Evolutionary conservation across 1,140 invertebrate species (phyloP), one percentile per base, ranked within the genome.

Genomic region (Papilio helenus): DNA sequence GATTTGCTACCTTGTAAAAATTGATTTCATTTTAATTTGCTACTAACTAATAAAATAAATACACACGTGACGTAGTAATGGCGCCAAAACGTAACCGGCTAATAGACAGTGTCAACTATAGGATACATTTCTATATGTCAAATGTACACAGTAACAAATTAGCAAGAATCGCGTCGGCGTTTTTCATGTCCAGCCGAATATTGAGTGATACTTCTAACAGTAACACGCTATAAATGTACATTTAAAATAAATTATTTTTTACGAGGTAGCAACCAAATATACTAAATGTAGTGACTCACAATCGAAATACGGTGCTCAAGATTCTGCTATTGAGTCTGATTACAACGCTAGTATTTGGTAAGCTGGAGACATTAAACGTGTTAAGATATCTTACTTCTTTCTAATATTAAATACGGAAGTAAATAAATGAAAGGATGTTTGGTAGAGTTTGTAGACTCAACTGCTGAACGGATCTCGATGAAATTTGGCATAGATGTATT

Each of bases 21-120:
- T 12, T 18, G 61, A 68, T 68, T 68, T 34, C 61, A 12, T 68
- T 68, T 68, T 34, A 34, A 68, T 68, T 68, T 16, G 23, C 61
- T 68, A 14, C 26, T 68, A 68, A 16, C 23, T 68, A 68, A 68
- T 68, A 8, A 16, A 34, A 34, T 68, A 68, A 71, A 76, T 39
- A 26, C 29, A 29, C 26, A 72, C 3, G 5, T 79, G 71, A 79
- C 58, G 61, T 51, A 34, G 29, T 46, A 79, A 55, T 71, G 76
- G 79, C 80, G 79, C 79, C 78, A 79, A 80, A 71, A 72, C 80
- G 72, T 76, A 84, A 82, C 72, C 65, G 34, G 39, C 77, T 81
- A 83, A 83, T 71, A 72, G 20, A 3, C 46, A 65, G 12, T 46
- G 72, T 76, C 72, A 42, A 80, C 55, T n/a, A 76, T 74, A n/a